Evolutionary conservation across 2,797 vertebrate species (phyloP).

Genomic region (Bovichtus variegatus): DNA sequence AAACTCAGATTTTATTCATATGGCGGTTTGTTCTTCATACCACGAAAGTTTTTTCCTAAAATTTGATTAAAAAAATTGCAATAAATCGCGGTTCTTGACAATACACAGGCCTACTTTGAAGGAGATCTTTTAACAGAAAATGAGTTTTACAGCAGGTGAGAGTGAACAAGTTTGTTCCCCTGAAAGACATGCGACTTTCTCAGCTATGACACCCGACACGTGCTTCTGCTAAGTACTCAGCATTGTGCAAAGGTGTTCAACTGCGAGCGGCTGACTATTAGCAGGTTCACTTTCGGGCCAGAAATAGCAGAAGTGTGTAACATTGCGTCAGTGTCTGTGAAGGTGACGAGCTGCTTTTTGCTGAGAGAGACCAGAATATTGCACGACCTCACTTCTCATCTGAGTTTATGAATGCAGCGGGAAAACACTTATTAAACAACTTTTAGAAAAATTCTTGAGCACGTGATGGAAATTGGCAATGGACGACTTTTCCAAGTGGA

Average conservation of each 20-base stretch:
- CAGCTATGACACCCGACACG: constrained; percentile 42
- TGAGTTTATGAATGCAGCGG: neutral
- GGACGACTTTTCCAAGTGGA: too few species aligned
- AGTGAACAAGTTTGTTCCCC: neutral
- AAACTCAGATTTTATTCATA: too few species aligned
- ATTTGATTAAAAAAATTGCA: too few species aligned
- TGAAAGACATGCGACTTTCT: constrained; percentile 32
- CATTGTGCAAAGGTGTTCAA: constrained; percentile 55
- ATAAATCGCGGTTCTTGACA: too few species aligned
- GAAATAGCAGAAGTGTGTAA: constrained; percentile 52
- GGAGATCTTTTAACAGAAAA: neutral
- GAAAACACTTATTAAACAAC: neutral
- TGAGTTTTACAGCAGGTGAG: neutral
- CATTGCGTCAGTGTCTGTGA: constrained; percentile 31
- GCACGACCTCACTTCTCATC: neutral
- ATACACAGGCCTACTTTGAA: too few species aligned
- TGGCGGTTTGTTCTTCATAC: too few species aligned
- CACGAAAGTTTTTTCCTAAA: too few species aligned
- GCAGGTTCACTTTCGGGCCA: constrained; percentile 32
- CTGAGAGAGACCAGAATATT: constrained; percentile 9
- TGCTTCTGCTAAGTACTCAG: constrained; percentile 21
- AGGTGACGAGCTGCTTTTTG: constrained; percentile 22
- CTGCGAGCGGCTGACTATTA: constrained; percentile 61
- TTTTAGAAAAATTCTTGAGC: neutral
- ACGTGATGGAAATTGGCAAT: neutral